phyloP scores from a whole-genome alignment of 1,140 invertebrate species.

The Papilio polyxenes region DNA sequence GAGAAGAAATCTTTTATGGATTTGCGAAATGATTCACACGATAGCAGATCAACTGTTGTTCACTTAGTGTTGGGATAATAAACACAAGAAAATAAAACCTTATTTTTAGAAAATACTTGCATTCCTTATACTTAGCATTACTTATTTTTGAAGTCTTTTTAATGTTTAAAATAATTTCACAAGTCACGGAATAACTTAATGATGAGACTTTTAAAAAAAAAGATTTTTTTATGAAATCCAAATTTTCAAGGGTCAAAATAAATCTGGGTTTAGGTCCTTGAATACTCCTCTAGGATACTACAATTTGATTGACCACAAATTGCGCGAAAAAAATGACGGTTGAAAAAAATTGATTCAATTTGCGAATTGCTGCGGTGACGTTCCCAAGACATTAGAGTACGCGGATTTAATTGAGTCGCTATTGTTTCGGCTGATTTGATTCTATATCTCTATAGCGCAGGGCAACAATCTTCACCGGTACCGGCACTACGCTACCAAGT shows the following conservation, averaged over 20 bases:
- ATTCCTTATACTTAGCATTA: too few relatives aligned
- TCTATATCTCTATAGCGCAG: conserved; percentile 67
- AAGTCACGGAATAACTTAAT: too few relatives aligned
- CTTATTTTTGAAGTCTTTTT: too few relatives aligned
- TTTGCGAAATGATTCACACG: conserved; percentile 37
- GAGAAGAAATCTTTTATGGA: conserved; percentile 54
- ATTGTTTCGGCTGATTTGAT: conserved; percentile 75
- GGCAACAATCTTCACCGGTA: conserved; percentile 60
- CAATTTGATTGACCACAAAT: background rate
- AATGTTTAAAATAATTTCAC: too few relatives aligned
- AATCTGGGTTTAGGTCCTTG: background rate
- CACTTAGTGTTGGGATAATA: background rate
- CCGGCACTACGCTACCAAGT: background rate
- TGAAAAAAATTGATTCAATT: background rate
- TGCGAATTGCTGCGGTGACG: background rate
- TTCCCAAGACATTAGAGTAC: conserved; percentile 54
- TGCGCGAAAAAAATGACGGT: background rate
- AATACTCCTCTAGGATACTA: background rate
- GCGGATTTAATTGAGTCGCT: conserved; percentile 63
- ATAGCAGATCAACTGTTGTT: background rate
- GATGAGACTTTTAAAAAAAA: too few relatives aligned
- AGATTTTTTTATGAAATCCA: too few relatives aligned
- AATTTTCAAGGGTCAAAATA: background rate
- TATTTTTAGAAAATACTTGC: too few relatives aligned
- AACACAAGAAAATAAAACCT: too few relatives aligned